phyloP scores from a whole-genome alignment of 2,888 invertebrate genomes.

The Eupithecia vulgata region DNA sequence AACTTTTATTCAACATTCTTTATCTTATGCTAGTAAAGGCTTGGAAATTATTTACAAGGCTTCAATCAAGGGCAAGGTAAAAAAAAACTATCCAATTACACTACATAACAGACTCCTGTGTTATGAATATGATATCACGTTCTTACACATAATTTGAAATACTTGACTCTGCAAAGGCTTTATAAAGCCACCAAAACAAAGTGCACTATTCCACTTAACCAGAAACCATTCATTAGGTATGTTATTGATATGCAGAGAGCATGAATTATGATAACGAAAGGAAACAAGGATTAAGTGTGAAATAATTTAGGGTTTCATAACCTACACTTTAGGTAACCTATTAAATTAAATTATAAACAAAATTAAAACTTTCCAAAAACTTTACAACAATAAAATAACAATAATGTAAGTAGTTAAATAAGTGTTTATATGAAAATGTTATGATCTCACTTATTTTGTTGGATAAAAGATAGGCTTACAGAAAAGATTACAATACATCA shows the following conservation, averaged over 20 bases:
- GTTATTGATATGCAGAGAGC: constrained; percentile 46
- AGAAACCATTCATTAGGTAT: constrained; percentile 24
- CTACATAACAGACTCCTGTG: constrained; percentile 69
- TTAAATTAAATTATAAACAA: constrained; percentile 66
- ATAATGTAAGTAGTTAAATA: constrained; percentile 69
- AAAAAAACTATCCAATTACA: constrained; percentile 75
- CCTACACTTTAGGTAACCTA: constrained; percentile 62
- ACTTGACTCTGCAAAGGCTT: constrained; percentile 68
- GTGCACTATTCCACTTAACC: constrained; percentile 5
- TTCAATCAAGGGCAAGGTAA: constrained; percentile 81
- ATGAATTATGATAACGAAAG: constrained; percentile 39
- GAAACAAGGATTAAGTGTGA: constrained; percentile 50
- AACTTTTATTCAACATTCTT: constrained; percentile 80
- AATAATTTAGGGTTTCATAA: constrained; percentile 63
- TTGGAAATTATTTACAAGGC: constrained; percentile 83
- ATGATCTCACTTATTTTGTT: constrained; percentile 79
- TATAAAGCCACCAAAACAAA: not conserved
- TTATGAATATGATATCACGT: constrained; percentile 64
- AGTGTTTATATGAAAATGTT: constrained; percentile 64
- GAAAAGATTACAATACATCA: not conserved
- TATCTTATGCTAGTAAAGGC: constrained; percentile 80
- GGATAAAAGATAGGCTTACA: constrained; percentile 62
- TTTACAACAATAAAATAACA: constrained; percentile 80
- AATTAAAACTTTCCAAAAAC: constrained; percentile 82
- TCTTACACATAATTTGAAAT: constrained; percentile 56